Percentiles rank a stretch among this genome's conserved stretches.
Evolutionary conservation across 2,113 vertebrate species (phyloP).

Genomic region (Euleptes europaea): DNA sequence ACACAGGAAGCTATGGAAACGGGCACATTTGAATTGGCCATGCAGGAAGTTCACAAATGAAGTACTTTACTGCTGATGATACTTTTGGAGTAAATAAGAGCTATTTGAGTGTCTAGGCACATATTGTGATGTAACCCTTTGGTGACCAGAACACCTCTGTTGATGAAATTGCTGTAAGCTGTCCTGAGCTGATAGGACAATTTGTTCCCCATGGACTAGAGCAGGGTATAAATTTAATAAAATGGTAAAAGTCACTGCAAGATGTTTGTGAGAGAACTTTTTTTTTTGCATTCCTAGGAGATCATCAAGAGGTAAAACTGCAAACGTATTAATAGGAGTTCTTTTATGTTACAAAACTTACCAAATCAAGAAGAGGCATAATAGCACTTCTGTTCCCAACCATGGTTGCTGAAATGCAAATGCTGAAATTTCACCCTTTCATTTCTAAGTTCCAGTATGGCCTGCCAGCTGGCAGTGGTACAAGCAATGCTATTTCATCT

Average conservation of each 20-base stretch:
- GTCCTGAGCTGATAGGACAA: too few relatives aligned
- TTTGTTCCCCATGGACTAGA: not conserved
- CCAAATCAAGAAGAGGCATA: slow-evolving; percentile 4
- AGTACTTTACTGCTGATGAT: not conserved
- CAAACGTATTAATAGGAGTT: not conserved
- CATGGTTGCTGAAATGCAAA: slow-evolving; percentile 29
- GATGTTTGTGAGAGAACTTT: not conserved
- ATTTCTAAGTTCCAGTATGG: slow-evolving; percentile 4
- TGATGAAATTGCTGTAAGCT: not conserved
- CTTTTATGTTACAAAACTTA: slow-evolving; percentile 31
- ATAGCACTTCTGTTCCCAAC: slow-evolving; percentile 6
- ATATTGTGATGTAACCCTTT: not conserved
- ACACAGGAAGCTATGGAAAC: too few relatives aligned
- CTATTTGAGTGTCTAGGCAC: not conserved
- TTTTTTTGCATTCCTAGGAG: slow-evolving; percentile 20
- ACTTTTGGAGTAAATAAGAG: not conserved
- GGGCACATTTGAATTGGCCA: not conserved
- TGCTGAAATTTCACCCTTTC: slow-evolving; percentile 6
- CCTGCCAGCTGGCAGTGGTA: slow-evolving; percentile 33
- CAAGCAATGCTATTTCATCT: slow-evolving; percentile 41
- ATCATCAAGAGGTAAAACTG: slow-evolving; percentile 17
- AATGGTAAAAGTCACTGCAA: not conserved
- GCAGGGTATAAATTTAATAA: not conserved
- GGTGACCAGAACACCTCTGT: not conserved
- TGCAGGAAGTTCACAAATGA: not conserved